phyloP scores from a whole-genome alignment of 2,113 vertebrate species.

The Tretioscincus oriximinensis region DNA sequence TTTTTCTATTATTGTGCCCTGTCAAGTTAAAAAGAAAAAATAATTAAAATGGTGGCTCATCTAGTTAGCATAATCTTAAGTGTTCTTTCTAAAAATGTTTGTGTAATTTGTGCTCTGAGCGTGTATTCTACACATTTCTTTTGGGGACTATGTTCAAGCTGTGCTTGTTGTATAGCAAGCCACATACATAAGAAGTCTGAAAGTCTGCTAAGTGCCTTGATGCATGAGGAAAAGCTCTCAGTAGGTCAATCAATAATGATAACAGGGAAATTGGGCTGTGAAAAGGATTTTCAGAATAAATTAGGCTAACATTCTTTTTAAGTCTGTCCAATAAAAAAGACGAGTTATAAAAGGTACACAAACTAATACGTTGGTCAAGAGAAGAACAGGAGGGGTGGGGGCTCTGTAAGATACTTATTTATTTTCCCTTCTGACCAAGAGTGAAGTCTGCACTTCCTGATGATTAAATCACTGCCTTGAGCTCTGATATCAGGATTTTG shows the following conservation, averaged over 20 bases:
- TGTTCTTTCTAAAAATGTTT: constrained; percentile 25
- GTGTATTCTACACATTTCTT: constrained; percentile 15
- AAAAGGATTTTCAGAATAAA: constrained; percentile 52
- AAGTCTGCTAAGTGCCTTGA: constrained; percentile 43
- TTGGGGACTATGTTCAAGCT: constrained; percentile 42
- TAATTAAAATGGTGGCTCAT: fast-evolving
- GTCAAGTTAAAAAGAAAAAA: not conserved
- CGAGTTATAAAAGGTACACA: constrained; percentile 55
- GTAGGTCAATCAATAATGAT: constrained; percentile 50
- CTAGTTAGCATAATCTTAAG: constrained; percentile 25
- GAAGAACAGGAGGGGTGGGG: constrained; percentile 63
- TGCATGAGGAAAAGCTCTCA: constrained; percentile 31
- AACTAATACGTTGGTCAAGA: constrained; percentile 73
- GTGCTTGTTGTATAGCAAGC: not conserved
- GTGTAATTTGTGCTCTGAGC: not conserved
- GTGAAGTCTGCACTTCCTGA: constrained; percentile 67
- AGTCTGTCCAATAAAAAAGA: constrained; percentile 47
- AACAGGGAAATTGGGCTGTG: constrained; percentile 35
- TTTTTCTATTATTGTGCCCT: not conserved
- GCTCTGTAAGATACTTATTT: constrained; percentile 69
- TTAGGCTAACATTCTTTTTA: constrained; percentile 45
- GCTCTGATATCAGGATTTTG: constrained; percentile 64
- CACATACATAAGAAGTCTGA: constrained; percentile 26
- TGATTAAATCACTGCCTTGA: constrained; percentile 76
- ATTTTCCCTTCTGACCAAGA: constrained; percentile 66